Conservation (phyloP, 2,113 vertebrate genomes). For the Meleagris gallopavo region DNA sequence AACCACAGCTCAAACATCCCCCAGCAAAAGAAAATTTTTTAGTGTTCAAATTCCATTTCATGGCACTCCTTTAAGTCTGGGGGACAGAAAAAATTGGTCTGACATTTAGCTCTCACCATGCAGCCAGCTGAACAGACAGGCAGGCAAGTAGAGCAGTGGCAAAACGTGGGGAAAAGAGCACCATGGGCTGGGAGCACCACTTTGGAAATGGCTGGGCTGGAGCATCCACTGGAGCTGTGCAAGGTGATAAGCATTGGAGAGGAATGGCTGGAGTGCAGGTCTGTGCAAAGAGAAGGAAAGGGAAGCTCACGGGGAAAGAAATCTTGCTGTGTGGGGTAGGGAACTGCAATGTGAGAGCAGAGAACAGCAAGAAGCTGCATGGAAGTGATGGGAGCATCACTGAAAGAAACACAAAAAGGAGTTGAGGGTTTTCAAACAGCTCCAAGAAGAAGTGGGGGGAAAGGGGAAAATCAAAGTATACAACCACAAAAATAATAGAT, state of each 20-base stretch:
- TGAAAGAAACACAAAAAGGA: neutral
- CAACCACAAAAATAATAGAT: neutral
- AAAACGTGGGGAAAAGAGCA: neutral
- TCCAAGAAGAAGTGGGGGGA: neutral
- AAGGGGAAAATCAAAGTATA: too few species aligned
- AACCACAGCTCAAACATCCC: neutral
- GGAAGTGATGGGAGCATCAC: neutral
- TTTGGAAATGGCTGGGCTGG: rapidly evolving
- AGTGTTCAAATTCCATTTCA: constrained; percentile 47
- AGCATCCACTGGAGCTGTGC: neutral
- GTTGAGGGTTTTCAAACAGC: neutral
- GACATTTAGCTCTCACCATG: constrained; percentile 36
- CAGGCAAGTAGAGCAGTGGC: neutral
- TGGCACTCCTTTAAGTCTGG: constrained; percentile 29
- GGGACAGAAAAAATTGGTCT: constrained; percentile 39
- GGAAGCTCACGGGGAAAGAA: neutral
- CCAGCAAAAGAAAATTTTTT: neutral
- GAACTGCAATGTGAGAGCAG: neutral
- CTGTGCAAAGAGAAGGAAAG: neutral
- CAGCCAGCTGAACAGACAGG: constrained; percentile 53
- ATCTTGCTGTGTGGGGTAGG: neutral
- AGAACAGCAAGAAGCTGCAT: neutral
- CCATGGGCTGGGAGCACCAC: neutral
- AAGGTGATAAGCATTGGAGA: rapidly evolving
- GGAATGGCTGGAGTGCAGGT: rapidly evolving